phyloP scores from a whole-genome alignment of 1,140 invertebrate species.

The Archegozetes longisetosus region DNA sequence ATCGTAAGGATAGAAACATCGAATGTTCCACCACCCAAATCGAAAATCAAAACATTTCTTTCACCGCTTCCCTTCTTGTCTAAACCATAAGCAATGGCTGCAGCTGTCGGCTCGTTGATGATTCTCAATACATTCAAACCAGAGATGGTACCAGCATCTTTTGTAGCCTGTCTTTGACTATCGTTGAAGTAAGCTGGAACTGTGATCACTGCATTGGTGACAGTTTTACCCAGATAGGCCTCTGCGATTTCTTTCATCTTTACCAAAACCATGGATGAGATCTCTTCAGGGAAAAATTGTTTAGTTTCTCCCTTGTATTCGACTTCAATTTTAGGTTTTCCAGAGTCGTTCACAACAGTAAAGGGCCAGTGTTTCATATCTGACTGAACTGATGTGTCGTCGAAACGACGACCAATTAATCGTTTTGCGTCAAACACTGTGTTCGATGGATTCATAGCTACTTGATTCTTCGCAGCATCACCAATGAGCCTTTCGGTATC shows the following conservation, averaged over 20 bases:
- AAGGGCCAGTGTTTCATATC: constrained; percentile 98
- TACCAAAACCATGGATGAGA: constrained; percentile 89
- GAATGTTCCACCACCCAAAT: constrained; percentile 93
- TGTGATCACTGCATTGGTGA: constrained; percentile 94
- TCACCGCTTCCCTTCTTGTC: constrained; percentile 46
- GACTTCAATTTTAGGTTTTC: constrained; percentile 61
- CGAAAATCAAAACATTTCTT: constrained; percentile 50
- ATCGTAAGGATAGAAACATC: constrained; percentile 90
- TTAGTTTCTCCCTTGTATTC: constrained; percentile 53
- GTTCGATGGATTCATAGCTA: constrained; percentile 93
- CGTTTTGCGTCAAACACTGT: constrained; percentile 48
- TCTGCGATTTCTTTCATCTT: constrained; percentile 99
- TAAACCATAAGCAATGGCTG: constrained; percentile 68
- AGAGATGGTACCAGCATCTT: constrained; percentile 17
- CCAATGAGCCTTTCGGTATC: constrained; percentile 80
- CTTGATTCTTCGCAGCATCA: constrained; percentile 56
- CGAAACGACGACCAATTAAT: constrained; percentile 51
- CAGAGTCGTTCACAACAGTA: constrained; percentile 62
- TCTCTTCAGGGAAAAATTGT: constrained; percentile 88
- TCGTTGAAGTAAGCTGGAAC: constrained; percentile 96
- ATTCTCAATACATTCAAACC: no score
- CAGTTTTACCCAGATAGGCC: constrained; percentile 81
- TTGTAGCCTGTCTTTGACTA: constrained; percentile 22
- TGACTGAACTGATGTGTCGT: constrained; percentile 68
- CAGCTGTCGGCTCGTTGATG: constrained; percentile 49